phyloP scores from a whole-genome alignment of 2,888 invertebrate genomes.

The Odontomyia ornata region DNA sequence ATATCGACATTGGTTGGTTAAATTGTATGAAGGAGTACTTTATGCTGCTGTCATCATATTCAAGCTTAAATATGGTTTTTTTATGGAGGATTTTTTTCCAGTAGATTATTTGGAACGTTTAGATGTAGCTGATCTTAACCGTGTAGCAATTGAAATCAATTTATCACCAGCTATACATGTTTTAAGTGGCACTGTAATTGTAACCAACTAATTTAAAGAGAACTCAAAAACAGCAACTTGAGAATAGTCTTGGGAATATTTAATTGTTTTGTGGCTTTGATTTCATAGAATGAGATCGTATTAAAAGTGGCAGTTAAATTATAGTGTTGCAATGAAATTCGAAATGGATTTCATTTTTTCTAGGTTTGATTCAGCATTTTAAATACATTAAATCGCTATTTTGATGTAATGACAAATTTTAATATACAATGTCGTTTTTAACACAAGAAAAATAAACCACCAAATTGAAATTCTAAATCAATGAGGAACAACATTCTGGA shows the following conservation, averaged over 20 bases:
- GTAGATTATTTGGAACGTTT: not conserved
- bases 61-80: constrained; percentile 13
- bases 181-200: constrained; percentile 41
- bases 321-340: no score
- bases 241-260: constrained; percentile 32
- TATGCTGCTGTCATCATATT: not conserved
- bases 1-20: not conserved
- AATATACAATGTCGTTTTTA: no score
- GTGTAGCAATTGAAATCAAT: constrained; percentile 42
- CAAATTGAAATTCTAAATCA: no score
- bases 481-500: no score
- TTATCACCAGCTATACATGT: constrained; percentile 35
- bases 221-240: not conserved
- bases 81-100: not conserved
- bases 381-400: no score
- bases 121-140: not conserved
- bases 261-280: not conserved
- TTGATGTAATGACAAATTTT: no score
- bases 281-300: no score
- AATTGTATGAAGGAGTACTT: not conserved
- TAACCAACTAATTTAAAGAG: constrained; percentile 19
- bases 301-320: no score
- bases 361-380: no score
- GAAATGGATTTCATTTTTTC: no score
- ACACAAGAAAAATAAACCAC: no score